Conservation (phyloP, 2,797 vertebrate genomes). For the Dromococcyx pavoninus region DNA sequence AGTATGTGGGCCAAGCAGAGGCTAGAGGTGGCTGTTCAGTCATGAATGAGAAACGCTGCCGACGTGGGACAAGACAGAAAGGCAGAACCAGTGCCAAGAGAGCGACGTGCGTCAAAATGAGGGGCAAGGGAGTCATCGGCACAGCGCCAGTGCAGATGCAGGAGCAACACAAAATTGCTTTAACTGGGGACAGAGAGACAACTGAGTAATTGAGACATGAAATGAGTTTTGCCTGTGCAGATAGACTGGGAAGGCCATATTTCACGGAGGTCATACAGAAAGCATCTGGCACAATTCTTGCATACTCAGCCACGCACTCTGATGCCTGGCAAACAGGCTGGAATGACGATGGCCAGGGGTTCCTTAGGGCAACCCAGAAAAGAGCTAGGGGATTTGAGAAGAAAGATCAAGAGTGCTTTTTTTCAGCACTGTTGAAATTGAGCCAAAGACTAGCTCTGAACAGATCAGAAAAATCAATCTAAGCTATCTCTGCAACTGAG, state of each 20-base stretch:
- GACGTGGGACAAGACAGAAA: background rate
- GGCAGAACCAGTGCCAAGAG: background rate
- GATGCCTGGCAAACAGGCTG: background rate
- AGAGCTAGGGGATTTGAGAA: background rate
- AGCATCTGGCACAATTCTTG: background rate
- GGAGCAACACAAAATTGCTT: background rate
- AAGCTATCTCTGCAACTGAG: background rate
- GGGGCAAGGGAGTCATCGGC: fast-evolving
- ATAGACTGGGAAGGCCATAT: background rate
- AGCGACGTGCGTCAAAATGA: fast-evolving
- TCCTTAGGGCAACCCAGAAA: background rate
- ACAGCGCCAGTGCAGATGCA: fast-evolving
- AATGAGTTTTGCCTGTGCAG: background rate
- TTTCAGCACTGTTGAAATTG: background rate
- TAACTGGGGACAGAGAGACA: background rate
- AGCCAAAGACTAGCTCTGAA: background rate
- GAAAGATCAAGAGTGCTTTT: background rate
- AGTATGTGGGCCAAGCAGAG: background rate
- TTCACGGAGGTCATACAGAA: background rate
- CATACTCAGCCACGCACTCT: background rate
- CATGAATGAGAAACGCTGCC: background rate
- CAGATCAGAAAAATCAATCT: background rate
- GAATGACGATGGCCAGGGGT: background rate
- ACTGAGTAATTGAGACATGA: background rate
- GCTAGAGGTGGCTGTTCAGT: background rate